These are phyloP conservation scores for Felis chaus DNA, from an alignment of 2,113 vertebrate genomes.

Conservation along the genomic window DNA sequence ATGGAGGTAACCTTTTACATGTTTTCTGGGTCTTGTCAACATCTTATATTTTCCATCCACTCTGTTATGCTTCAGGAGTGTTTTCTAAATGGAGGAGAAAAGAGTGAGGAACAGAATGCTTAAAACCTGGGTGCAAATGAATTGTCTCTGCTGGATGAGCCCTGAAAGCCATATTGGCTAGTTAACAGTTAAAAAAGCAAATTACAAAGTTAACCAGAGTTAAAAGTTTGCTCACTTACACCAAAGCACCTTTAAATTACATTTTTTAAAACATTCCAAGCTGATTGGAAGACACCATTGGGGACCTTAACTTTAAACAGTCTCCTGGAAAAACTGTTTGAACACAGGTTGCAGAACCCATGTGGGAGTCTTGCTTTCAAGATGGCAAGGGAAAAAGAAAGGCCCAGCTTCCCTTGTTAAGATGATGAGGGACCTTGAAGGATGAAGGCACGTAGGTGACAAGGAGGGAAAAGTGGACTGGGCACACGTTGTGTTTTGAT, in stretches of 20 bases:
- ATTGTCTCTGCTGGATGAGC: constrained; percentile 52
- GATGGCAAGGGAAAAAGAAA: constrained; percentile 44
- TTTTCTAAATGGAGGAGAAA: constrained; percentile 75
- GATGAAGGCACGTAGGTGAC: neutral
- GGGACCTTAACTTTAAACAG: constrained; percentile 56
- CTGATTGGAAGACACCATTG: constrained; percentile 53
- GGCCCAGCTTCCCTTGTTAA: constrained; percentile 17
- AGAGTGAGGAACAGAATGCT: constrained; percentile 62
- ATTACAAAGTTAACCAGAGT: constrained; percentile 64
- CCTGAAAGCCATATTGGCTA: constrained; percentile 61
- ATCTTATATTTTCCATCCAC: constrained; percentile 63
- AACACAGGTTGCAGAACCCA: constrained; percentile 68
- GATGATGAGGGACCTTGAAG: neutral
- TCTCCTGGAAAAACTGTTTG: constrained; percentile 62
- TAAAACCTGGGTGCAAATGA: constrained; percentile 74
- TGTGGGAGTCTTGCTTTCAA: constrained; percentile 54
- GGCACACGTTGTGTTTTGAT: neutral
- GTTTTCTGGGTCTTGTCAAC: constrained; percentile 78
- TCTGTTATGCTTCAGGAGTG: constrained; percentile 70
- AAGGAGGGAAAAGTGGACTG: neutral
- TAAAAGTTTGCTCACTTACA: constrained; percentile 71
- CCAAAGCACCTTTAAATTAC: constrained; percentile 77
- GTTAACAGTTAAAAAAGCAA: constrained; percentile 61
- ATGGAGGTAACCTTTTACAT: constrained; percentile 58
- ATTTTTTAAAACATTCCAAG: constrained; percentile 72